A percentile compares a stretch with the other conserved stretches of the same genome.
Conservation (phyloP, 2,888 invertebrate genomes). For the Idaea aversata region DNA sequence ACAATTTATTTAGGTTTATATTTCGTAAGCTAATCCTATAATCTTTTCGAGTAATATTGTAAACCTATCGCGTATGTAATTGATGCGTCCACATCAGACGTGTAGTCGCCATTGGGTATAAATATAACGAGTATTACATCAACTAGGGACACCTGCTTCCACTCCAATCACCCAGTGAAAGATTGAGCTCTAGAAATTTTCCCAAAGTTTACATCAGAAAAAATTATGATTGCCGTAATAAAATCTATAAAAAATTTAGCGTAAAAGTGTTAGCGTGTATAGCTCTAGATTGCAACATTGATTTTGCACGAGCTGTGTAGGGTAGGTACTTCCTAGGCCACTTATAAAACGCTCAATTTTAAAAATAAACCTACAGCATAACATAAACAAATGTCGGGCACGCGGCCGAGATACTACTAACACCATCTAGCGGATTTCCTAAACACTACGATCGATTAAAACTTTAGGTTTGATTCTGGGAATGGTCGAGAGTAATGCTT, state of each 20-base stretch:
- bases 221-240: slow-evolving; percentile 37
- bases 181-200: slow-evolving; percentile 35
- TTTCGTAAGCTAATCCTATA: background rate
- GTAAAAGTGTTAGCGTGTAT: slow-evolving; percentile 41
- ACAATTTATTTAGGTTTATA: background rate
- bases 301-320: slow-evolving; percentile 47
- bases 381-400: slow-evolving; percentile 52
- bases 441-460: slow-evolving; percentile 30
- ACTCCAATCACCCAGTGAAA: slow-evolving; percentile 25
- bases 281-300: slow-evolving; percentile 45
- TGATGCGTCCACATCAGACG: slow-evolving; percentile 13
- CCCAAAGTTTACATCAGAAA: slow-evolving; percentile 34
- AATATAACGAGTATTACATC: slow-evolving; percentile 15
- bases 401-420: slow-evolving; percentile 30
- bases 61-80: background rate
- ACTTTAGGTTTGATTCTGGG: slow-evolving; percentile 27
- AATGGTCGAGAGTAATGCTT: slow-evolving; percentile 20
- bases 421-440: slow-evolving; percentile 56
- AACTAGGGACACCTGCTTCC: slow-evolving; percentile 17
- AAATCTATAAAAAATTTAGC: slow-evolving; percentile 41
- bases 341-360: slow-evolving; percentile 71
- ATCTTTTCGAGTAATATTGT: background rate
- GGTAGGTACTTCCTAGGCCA: slow-evolving; percentile 62
- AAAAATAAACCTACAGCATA: slow-evolving; percentile 69
- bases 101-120: slow-evolving; percentile 17